Evolutionary conservation across 2,797 vertebrate genomes (phyloP), one percentile per base, ranked within the genome.

Genomic region (Lindbergichthys nudifrons): DNA sequence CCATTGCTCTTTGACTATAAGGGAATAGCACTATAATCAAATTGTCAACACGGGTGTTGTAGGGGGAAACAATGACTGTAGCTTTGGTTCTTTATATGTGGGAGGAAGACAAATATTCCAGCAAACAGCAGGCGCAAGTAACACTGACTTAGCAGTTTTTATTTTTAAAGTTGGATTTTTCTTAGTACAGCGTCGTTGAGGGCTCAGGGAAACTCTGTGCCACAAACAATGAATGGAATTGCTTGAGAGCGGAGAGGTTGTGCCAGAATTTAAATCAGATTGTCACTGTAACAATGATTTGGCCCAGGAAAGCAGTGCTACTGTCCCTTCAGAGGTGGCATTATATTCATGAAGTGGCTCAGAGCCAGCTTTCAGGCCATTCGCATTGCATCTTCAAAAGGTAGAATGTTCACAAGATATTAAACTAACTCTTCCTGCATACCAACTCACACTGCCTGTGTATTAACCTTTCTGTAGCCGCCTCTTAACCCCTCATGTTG

Each of bases 201-300:
- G 60, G 21, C 56, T 19, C 11, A n/a, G 63, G 21, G 16, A 15
- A 46, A n/a, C 18, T 43, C 6, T 74, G 36, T 18, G 43, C n/a
- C 36, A 62, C 54, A 65, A 47, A 69, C 73, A 58, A 10, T 43
- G 19, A 65, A 62, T 11, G 0, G 42, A 23, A 10, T 46, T 32
- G n/a, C 60, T 57, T 45, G 14, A 54, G 23, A 74, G 10, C 45
- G 51, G 14, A 12, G 50, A 43, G 11, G 3, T 21, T 50, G 30
- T 75, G 64, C 62, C 73, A 58, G 52, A 57, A 66, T 66, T 80
- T 45, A 50, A 81, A 85, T 82, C 65, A 64, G 61, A 83, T 79
- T 73, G 70, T 74, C 63, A 45, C 61, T 51, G 42, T 59, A 67
- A 77, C 51, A 65, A 66, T 74, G 71, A 77, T 83, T 70, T 75